Conservation (phyloP, 2,113 vertebrate genomes). For the Agapornis roseicollis region DNA sequence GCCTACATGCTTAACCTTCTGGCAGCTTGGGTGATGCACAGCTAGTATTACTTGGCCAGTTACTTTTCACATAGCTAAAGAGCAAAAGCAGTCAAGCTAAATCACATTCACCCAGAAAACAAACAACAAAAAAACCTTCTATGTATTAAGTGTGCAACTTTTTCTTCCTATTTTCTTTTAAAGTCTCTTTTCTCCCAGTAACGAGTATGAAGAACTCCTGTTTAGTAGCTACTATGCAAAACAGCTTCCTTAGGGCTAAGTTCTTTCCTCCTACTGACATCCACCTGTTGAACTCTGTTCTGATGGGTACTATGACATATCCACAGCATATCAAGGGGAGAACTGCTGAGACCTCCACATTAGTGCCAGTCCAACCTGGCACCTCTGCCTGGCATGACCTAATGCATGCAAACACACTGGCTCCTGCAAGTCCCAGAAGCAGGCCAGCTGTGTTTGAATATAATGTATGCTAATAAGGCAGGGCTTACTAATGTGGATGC, state of each 20-base stretch:
- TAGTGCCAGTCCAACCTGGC: not conserved
- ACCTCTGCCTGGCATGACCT: not conserved
- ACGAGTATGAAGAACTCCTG: not conserved
- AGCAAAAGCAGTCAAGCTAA: not conserved
- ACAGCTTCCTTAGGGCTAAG: not conserved
- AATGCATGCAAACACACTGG: not conserved
- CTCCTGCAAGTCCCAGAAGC: not conserved
- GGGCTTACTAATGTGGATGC: not conserved
- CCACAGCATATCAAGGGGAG: not conserved
- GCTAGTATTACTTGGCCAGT: not conserved
- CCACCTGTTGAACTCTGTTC: slow-evolving; percentile 7
- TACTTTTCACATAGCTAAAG: not conserved
- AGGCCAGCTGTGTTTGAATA: not conserved
- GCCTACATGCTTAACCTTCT: not conserved
- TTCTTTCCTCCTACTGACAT: not conserved
- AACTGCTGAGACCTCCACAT: not conserved
- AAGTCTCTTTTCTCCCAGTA: not conserved
- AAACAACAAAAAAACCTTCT: not conserved
- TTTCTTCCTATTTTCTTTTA: not conserved
- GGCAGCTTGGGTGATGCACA: not conserved
- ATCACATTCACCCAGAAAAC: not conserved
- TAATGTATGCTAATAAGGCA: not conserved
- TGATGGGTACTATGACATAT: not conserved
- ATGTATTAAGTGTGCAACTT: not conserved
- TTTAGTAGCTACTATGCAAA: slow-evolving; percentile 6